These are phyloP conservation scores for Neosilurus hyrtlii DNA, from an alignment of 2,797 vertebrate genomes.

Conservation along the genomic window DNA sequence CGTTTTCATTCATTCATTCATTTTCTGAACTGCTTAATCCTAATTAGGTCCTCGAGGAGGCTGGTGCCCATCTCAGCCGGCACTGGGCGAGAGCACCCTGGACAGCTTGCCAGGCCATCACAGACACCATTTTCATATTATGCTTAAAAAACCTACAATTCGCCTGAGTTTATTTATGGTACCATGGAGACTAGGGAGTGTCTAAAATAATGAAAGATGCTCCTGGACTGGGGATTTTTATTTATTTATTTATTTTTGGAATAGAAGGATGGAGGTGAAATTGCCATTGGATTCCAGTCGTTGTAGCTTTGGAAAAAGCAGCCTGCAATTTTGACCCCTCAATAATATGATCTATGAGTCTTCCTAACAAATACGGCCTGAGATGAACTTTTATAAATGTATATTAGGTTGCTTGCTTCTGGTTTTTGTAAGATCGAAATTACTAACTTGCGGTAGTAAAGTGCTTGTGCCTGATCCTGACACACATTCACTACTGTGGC, in stretches of 20 bases:
- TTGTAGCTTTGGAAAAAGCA: slow-evolving; percentile 1
- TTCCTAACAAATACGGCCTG: neutral
- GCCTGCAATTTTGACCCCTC: slow-evolving; percentile 20
- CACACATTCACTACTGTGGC: slow-evolving; percentile 3
- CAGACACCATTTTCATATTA: neutral
- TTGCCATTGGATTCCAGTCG: slow-evolving; percentile 25
- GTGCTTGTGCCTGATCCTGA: slow-evolving; percentile 4
- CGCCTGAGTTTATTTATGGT: slow-evolving; percentile 37
- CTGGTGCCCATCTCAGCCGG: too few relatives aligned
- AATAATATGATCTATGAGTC: slow-evolving; percentile 26
- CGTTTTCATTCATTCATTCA: neutral
- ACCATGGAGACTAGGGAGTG: slow-evolving; percentile 39
- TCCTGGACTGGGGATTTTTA: slow-evolving; percentile 10
- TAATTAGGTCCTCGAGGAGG: too few relatives aligned
- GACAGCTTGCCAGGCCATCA: too few relatives aligned
- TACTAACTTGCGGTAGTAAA: neutral
- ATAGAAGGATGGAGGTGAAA: neutral
- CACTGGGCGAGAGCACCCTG: too few relatives aligned
- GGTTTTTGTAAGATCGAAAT: slow-evolving; percentile 4
- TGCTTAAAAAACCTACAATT: neutral
- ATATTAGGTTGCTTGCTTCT: neutral
- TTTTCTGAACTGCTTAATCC: too few relatives aligned
- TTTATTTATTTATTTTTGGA: neutral
- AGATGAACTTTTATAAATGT: slow-evolving; percentile 8
- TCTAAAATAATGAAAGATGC: slow-evolving; percentile 9